Evolutionary conservation across 1,140 invertebrate species (phyloP).

Genomic region (Heliconius hewitsoni): DNA sequence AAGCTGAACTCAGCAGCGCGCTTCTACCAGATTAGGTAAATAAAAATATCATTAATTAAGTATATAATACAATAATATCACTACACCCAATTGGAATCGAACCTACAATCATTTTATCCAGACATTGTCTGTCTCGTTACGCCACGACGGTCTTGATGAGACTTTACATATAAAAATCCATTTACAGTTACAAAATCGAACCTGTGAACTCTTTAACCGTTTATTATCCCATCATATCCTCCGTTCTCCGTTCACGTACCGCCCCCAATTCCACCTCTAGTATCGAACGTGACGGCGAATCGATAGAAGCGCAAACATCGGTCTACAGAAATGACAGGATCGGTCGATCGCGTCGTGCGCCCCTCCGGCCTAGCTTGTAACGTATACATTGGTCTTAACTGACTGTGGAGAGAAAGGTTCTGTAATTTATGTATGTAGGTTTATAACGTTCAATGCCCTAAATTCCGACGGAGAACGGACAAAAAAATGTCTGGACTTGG

Average conservation of each 20-base stretch:
- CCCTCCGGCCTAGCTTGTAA: slow-evolving; percentile 6
- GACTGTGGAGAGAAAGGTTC: not conserved
- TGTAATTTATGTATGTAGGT: not conserved
- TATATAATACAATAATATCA: too few relatives aligned
- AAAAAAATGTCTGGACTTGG: too few relatives aligned
- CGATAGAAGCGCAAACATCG: slow-evolving; percentile 19
- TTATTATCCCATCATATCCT: not conserved
- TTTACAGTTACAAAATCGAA: slow-evolving; percentile 4
- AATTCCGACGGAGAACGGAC: too few relatives aligned
- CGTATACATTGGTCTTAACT: slow-evolving; percentile 7
- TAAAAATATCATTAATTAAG: too few relatives aligned
- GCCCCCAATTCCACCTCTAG: slow-evolving; percentile 9
- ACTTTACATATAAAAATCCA: not conserved
- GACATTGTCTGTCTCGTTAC: too few relatives aligned
- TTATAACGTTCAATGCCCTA: too few relatives aligned
- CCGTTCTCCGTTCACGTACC: not conserved
- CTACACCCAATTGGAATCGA: too few relatives aligned
- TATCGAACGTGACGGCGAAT: slow-evolving; percentile 8
- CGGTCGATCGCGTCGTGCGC: slow-evolving; percentile 15
- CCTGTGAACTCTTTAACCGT: slow-evolving; percentile 4
- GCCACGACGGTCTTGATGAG: too few relatives aligned
- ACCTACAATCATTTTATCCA: too few relatives aligned
- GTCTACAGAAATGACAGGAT: slow-evolving; percentile 17
- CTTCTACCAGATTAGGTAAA: too few relatives aligned
- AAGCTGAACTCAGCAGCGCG: too few relatives aligned